Conservation (phyloP, 2,888 invertebrate species). For the Argynnis bischoffii region DNA sequence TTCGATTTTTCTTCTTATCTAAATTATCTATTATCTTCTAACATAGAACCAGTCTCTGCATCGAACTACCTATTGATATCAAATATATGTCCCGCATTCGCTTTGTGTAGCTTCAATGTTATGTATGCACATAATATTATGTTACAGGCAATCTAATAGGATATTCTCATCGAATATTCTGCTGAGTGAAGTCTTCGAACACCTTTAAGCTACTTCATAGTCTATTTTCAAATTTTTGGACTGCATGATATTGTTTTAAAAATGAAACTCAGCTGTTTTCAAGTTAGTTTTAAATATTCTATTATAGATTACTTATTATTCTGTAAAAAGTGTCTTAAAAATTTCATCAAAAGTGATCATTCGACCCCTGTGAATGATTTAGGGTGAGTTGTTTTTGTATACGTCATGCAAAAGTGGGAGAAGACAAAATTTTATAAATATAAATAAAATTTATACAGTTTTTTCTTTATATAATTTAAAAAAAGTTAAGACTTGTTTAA, state of each 20-base stretch:
- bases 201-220: constrained; percentile 16
- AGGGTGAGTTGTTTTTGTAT: too few relatives aligned
- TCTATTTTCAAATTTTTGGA: constrained; percentile 13
- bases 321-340: too few relatives aligned
- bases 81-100: constrained; percentile 34
- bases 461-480: too few relatives aligned
- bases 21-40: constrained; percentile 67
- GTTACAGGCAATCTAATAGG: constrained; percentile 18
- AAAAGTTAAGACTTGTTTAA: too few relatives aligned
- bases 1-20: constrained; percentile 52
- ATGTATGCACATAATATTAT: constrained; percentile 27
- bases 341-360: too few relatives aligned
- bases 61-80: constrained; percentile 52
- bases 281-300: neutral
- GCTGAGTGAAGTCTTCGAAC: constrained; percentile 14
- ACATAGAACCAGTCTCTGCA: constrained; percentile 49
- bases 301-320: too few relatives aligned
- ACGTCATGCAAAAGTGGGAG: too few relatives aligned
- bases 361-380: too few relatives aligned
- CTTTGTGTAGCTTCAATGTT: constrained; percentile 40
- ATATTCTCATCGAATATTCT: constrained; percentile 21
- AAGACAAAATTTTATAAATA: too few relatives aligned
- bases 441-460: too few relatives aligned
- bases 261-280: neutral
- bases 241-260: constrained; percentile 1